These are phyloP conservation scores for Falco columbarius DNA, from an alignment of 2,797 vertebrate genomes.

Conservation along the genomic window DNA sequence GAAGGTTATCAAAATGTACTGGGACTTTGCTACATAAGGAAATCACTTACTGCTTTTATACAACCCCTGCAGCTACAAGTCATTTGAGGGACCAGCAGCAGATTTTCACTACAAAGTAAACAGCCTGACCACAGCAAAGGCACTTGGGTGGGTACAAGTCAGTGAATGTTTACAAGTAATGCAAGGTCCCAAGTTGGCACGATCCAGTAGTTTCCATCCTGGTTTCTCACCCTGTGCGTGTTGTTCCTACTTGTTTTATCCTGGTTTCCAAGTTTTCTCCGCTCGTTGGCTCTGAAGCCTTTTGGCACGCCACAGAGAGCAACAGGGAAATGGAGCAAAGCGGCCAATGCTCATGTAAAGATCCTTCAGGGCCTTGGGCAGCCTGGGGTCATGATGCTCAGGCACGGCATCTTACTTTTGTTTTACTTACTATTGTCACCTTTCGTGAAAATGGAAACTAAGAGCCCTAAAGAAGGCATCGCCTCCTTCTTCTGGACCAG, in stretches of 20 bases:
- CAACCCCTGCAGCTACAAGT: not conserved
- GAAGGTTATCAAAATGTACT: not conserved
- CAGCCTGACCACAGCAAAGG: not conserved
- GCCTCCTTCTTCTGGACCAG: not conserved
- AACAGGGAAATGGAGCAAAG: rapidly evolving
- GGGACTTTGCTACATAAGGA: not conserved
- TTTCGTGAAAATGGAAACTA: not conserved
- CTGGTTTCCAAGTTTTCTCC: not conserved
- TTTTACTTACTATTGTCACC: not conserved
- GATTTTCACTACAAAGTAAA: not conserved
- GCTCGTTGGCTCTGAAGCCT: not conserved
- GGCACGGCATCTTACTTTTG: not conserved
- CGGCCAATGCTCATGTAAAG: not conserved
- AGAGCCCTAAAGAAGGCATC: not conserved
- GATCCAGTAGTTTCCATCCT: not conserved
- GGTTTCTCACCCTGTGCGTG: not conserved
- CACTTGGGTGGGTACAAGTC: no score
- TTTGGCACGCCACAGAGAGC: not conserved
- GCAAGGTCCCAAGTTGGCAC: not conserved
- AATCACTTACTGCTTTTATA: not conserved
- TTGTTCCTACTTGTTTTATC: not conserved
- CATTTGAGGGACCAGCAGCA: not conserved
- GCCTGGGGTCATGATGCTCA: not conserved
- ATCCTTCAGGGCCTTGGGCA: not conserved
- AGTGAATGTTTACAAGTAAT: not conserved